Evolutionary conservation across 1,140 invertebrate genomes (phyloP), one percentile per base, ranked within the genome.

Genomic region (Pseudobourletiella spinata): DNA sequence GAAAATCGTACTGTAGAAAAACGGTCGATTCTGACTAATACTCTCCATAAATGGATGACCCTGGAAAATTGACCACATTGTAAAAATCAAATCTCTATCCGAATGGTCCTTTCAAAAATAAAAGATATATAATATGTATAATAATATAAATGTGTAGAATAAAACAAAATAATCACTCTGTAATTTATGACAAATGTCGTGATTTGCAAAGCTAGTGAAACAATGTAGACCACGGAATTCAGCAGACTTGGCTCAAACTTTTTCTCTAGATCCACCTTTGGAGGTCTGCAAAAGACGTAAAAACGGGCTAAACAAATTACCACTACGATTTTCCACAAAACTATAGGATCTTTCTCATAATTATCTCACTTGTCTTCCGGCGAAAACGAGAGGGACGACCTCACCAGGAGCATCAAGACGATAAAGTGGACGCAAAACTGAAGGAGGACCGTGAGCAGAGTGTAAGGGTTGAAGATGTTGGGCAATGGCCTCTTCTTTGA

Each of bases 121-220:
- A 72, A 71, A 62, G 67, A 63, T 59, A 61, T 67, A 59, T 59
- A 50, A 63, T 55, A 15, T 24, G 48, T n/a, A n/a, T n/a, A 57
- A 59, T 39, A 52, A 24, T 30, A 42, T 28, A 8, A 66, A 43
- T 43, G 18, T 56, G 1, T 57, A 54, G 11, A 28, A 24, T 56
- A n/a, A 15, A 39, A n/a, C 4, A 50, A 24, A 30, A 59, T 3
- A 57, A 50, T n/a, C 80, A 97, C 95, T 80, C 93, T 86, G 76
- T 99, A 99, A 79, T 99, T 99, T 43, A 99, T 93, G 58, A 93
- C 93, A 79, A 99, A 99, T 39, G 95, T 99, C 8, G 92, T 90
- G 61, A 99, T 85, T 81, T 99, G 97, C 57, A 99, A 78, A 8
- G 93, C 84, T 84, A 98, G 88, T 8, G 95, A 96, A 69, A 99